Base-by-base conservation (phyloP, 2,888 invertebrate genomes). In the Alcis repandata region DNA sequence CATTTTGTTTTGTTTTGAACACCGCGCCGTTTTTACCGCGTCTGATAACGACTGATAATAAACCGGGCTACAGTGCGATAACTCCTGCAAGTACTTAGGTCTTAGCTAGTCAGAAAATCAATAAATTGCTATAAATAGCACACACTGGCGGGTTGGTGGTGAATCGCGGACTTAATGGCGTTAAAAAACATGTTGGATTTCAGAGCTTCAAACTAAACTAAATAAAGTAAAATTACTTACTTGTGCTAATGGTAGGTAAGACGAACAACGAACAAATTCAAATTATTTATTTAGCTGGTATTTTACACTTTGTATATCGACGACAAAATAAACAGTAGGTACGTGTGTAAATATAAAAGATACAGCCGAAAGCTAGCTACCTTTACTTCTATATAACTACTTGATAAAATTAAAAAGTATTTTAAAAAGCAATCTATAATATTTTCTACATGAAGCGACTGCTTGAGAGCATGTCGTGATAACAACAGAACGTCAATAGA, bases 401-500 rank as follows among this genome's bases (percentile, higher is more conserved):
- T 1, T 15, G 40, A 27, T 40, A 13, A 51, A 36, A 51, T 20
- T 19, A 20, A 38, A 38, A 7, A 51, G 13, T 51, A 36, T 1
- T 15, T 57, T 20, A 36, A 15, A 19, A 13, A 46, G 8, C 13
- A 20, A 46, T 19, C 2, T 36, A 15, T 11, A 17, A 2, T n/a
- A 54, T 40, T 13, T 53, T n/a, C 33, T 43, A 11, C 3, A 62
- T 27, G 17, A 43, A 49, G 45, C 65, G 63, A 71, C 64, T 62
- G 72, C 70, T 70, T 64, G 59, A 70, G 70, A 72, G 73, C 67
- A 71, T 67, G 70, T 46, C 60, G 68, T 72, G 84, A 84, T 87
- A 87, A 84, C 79, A 78, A 78, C 77, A 73, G 78, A 79, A 73
- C 70, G 68, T 68, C 79, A 83, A 85, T 88, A 56, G 53, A 46